A percentile compares a stretch with the other conserved stretches of the same genome.
phyloP scores from a whole-genome alignment of 1,140 invertebrate species.

The Ditylenchus dipsaci region DNA sequence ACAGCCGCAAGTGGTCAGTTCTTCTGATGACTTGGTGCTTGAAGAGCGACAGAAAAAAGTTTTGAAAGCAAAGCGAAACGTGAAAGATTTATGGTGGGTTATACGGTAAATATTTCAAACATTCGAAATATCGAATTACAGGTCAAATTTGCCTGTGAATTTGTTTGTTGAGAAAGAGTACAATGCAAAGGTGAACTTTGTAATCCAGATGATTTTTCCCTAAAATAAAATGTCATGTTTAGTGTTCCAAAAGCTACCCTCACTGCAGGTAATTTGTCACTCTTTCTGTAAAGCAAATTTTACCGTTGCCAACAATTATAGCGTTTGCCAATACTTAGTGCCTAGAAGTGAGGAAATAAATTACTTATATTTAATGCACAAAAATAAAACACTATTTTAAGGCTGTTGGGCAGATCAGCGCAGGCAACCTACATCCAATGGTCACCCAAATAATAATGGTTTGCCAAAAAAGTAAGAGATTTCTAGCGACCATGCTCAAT shows the following conservation, averaged over 20 bases:
- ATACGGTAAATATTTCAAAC: too few species aligned
- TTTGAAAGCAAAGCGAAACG: conserved; percentile 14
- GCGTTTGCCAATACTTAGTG: conserved; percentile 33
- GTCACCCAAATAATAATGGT: background rate
- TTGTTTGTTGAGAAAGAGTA: conserved; percentile 27
- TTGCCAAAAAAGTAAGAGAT: background rate
- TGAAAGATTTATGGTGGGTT: conserved; percentile 28
- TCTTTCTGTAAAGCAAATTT: background rate
- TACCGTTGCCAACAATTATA: conserved; percentile 23
- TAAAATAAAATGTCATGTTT: background rate
- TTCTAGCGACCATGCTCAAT: too few species aligned
- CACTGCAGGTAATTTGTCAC: conserved; percentile 5
- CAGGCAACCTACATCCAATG: too few species aligned
- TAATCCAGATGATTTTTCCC: background rate
- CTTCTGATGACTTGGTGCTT: conserved; percentile 4
- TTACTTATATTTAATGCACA: background rate
- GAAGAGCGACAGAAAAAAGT: conserved; percentile 20
- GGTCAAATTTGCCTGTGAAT: conserved; percentile 24
- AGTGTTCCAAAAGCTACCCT: background rate
- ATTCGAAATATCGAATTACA: too few species aligned
- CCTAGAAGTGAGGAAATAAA: background rate
- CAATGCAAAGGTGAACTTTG: background rate
- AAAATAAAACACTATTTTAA: too few species aligned
- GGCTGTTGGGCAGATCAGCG: too few species aligned
- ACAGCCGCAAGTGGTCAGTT: background rate